Conservation (phyloP, 1,140 invertebrate species). For the Euwallacea similis region DNA sequence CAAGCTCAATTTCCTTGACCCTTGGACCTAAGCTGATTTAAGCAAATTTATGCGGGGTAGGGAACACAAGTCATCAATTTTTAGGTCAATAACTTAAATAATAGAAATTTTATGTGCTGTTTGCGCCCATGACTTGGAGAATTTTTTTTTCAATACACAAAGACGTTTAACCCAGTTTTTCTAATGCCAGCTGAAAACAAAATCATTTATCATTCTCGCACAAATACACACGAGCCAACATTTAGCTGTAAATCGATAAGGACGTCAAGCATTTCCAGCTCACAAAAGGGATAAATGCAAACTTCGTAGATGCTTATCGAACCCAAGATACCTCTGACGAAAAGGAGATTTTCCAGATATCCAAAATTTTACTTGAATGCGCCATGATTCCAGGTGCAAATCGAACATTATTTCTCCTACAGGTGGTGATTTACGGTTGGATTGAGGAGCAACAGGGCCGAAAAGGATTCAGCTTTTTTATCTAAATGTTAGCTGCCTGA, state of each 20-base stretch:
- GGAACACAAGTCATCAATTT: too few species aligned
- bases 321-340: not conserved
- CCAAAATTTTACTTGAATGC: not conserved
- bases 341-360: not conserved
- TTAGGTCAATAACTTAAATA: too few species aligned
- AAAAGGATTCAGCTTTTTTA: too few species aligned
- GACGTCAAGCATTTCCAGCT: not conserved
- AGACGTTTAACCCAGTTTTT: conserved; percentile 5
- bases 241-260: conserved; percentile 10
- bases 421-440: conserved; percentile 3
- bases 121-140: not conserved
- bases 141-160: conserved; percentile 1
- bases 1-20: too few species aligned
- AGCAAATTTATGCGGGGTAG: too few species aligned
- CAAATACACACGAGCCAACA: conserved; percentile 8
- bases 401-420: not conserved
- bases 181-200: not conserved
- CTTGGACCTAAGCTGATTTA: too few species aligned
- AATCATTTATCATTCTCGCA: conserved; percentile 7
- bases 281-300: not conserved
- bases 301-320: not conserved
- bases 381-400: too few species aligned
- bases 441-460: conserved; percentile 1
- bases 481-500: too few species aligned
- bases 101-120: not conserved